Base-by-base conservation (phyloP, 2,888 invertebrate genomes). In the Dolichomitus sp. region DNA sequence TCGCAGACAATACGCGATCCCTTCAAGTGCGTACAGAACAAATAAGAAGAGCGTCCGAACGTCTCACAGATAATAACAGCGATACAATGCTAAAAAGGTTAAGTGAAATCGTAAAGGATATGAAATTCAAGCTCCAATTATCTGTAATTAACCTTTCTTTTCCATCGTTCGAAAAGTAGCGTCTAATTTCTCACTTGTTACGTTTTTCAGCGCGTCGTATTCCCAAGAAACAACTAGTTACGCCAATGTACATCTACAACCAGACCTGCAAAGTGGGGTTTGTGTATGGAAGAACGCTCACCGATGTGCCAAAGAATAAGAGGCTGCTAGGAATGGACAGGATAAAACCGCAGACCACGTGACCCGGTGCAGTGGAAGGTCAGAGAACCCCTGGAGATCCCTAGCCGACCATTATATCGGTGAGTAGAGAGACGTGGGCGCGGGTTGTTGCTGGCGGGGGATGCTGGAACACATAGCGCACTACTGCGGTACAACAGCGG, bases 341-440 rank as follows among this genome's bases (percentile, higher is more conserved):
- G 45, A 75, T 74, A 69, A 78, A 69, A 70, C 68, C 27, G 57
- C 69, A 37, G 50, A 72, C 72, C 82, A 85, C 83, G 85, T 86
- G 86, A 87, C 84, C 83, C 59, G 52, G 52, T 59, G 59, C 78
- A 75, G 81, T 82, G 80, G 85, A 84, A 80, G 86, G 87, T 88
- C 86, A 85, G 83, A 88, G 87, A 84, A 85, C 88, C 90, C 90
- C 89, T 72, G 89, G 90, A 88, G 90, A 78, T 85, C 70, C 73
- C 80, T 81, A 70, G 78, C 81, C 84, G 88, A 84, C 87, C 85
- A 89, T 91, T 90, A 90, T 89, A 89, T 86, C 84, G 89, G 87
- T 83, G 42, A 23, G 12, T 57, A 37, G 30, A 63, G 59, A 42
- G 48, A 73, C 77, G 75, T 74, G 77, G 77, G 80, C 77, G 80